A percentile compares a stretch with the other conserved stretches of the same genome.
Evolutionary conservation across 1,140 invertebrate genomes (phyloP).

Genomic region (Drosophila insularis): DNA sequence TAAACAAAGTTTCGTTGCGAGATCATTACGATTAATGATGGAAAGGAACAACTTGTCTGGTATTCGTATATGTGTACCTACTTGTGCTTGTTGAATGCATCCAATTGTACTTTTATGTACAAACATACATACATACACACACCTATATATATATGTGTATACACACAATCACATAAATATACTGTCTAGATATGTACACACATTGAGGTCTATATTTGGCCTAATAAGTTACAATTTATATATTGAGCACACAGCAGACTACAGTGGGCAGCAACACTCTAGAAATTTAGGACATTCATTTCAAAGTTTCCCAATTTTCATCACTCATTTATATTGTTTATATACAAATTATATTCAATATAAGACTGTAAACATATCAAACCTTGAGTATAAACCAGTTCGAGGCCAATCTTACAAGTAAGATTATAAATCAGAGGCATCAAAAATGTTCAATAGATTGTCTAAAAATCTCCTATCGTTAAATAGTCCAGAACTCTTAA

Average conservation of each 20-base stretch:
- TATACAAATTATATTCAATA: neutral
- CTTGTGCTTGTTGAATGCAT: slow-evolving; percentile 3
- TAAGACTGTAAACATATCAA: neutral
- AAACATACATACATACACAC: neutral
- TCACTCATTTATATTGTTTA: neutral
- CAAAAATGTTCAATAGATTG: too few relatives aligned
- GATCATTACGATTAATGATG: slow-evolving; percentile 1
- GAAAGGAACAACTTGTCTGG: slow-evolving; percentile 9
- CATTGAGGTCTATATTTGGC: slow-evolving; percentile 18
- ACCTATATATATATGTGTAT: neutral
- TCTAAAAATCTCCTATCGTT: too few relatives aligned
- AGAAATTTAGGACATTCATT: slow-evolving; percentile 1
- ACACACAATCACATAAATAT: neutral
- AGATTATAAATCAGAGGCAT: too few relatives aligned
- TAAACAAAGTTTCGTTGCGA: neutral
- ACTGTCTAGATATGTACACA: slow-evolving; percentile 9
- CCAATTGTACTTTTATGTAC: slow-evolving; percentile 12
- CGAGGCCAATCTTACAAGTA: too few relatives aligned
- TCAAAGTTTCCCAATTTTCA: neutral
- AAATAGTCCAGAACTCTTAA: too few relatives aligned
- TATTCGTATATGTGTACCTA: neutral
- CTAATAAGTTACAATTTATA: slow-evolving; percentile 9
- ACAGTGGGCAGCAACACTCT: neutral
- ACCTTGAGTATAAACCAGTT: neutral
- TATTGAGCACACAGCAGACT: slow-evolving; percentile 1